phyloP scores from a whole-genome alignment of 2,888 invertebrate genomes.

The Galeruca laticollis region DNA sequence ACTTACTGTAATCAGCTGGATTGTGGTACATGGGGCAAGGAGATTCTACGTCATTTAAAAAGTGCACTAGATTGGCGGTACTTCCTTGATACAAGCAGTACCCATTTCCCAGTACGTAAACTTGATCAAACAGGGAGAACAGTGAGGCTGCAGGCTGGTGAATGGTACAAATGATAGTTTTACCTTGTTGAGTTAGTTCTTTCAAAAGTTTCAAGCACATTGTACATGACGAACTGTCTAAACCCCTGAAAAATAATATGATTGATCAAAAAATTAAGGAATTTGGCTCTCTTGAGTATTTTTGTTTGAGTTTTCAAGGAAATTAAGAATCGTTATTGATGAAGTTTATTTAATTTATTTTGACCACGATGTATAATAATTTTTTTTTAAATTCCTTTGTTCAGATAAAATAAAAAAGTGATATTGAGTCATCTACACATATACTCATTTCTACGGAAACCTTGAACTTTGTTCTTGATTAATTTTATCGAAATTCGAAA shows the following conservation, averaged over 20 bases:
- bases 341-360: too few relatives aligned
- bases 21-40: conserved; percentile 94
- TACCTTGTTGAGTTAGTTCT: conserved; percentile 81
- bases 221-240: conserved; percentile 88
- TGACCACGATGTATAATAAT: too few relatives aligned
- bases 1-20: conserved; percentile 93
- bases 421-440: not conserved
- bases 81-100: conserved; percentile 89
- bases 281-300: not conserved
- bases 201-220: conserved; percentile 87
- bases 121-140: conserved; percentile 91
- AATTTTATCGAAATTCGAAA: too few relatives aligned
- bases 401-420: too few relatives aligned
- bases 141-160: conserved; percentile 94
- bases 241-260: conserved; percentile 74
- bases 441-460: too few relatives aligned
- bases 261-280: too few relatives aligned
- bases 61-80: conserved; percentile 79
- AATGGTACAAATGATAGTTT: conserved; percentile 94
- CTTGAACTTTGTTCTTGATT: too few relatives aligned
- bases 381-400: not conserved
- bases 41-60: conserved; percentile 79
- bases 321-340: too few relatives aligned
- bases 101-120: conserved; percentile 89
- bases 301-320: too few relatives aligned